These are phyloP conservation scores for Scyliorhinus canicula DNA, from an alignment of 2,797 vertebrate genomes.

Conservation along the genomic window DNA sequence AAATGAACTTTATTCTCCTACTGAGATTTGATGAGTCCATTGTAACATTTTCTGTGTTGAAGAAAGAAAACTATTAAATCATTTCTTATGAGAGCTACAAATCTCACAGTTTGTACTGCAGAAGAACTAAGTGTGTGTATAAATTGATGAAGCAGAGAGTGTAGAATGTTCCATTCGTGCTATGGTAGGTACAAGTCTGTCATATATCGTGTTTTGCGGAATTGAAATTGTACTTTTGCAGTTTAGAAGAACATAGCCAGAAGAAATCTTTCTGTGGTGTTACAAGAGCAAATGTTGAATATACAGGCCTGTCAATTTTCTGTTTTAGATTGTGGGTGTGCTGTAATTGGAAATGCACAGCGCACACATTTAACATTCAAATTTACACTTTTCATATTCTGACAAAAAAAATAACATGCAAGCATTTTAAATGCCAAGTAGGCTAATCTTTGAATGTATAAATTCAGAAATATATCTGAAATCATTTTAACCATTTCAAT, in stretches of 20 bases:
- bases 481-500: slow-evolving; percentile 25
- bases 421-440: slow-evolving; percentile 9
- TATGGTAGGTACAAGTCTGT: not conserved
- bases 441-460: not conserved
- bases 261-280: not conserved
- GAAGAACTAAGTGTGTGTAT: not conserved
- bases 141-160: not conserved
- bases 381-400: slow-evolving; percentile 14
- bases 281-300: slow-evolving; percentile 2
- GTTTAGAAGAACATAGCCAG: not conserved
- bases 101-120: not conserved
- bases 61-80: not conserved
- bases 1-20: not conserved
- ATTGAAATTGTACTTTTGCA: slow-evolving; percentile 30
- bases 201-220: not conserved
- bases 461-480: slow-evolving; percentile 8
- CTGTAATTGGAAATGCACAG: not conserved
- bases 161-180: not conserved
- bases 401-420: slow-evolving; percentile 19
- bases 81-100: not conserved
- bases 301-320: not conserved
- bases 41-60: not conserved
- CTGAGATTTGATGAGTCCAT: slow-evolving; percentile 2
- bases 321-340: not conserved
- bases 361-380: not conserved